Evolutionary conservation across 2,888 invertebrate genomes (phyloP), one percentile per base, ranked within the genome.

Genomic region (Exocentrus adspersus): DNA sequence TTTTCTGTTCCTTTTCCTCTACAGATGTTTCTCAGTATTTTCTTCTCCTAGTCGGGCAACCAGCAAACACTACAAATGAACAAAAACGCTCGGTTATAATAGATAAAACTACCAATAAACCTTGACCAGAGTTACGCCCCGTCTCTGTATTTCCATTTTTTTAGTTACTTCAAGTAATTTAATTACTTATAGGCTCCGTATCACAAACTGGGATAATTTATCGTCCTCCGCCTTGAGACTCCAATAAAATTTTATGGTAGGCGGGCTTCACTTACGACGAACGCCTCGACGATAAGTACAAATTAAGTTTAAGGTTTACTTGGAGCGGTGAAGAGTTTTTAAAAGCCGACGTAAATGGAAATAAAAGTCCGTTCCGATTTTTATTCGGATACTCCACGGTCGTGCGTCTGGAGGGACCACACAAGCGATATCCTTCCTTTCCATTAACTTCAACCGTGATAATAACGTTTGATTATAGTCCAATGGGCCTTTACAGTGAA

Each of bases 381-480:
- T 51, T 51, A 51, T 51, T 51, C 19, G 32, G 51, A 51, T 51
- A 51, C 30, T 32, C 24, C 9, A 51, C 19, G 32, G 51, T 51
- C 51, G 51, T 51, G 51, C 19, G 51, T 16, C 32, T 32, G 32
- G 51, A n/a, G 32, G 17, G 51, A 51, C 51, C 51, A 51, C 51
- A 51, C 51, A 51, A 19, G 51, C 16, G 32, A 16, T 48, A 21
- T 7, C 24, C 24, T 32, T 51, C 32, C 51, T 48, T 32, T 51
- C 32, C 51, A 32, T 51, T 51, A 19, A 16, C 32, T 51, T 17
- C 28, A 30, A 17, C 16, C 12, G 14, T 12, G 24, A 24, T 28
- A n/a, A n/a, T n/a, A n/a, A 51, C 16, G 10, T 51, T 51, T 32
- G 12, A 51, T 51, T 32, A 51, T 32, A 24, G n/a, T 32, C 32